A percentile compares a stretch with the other conserved stretches of the same genome.
phyloP scores from a whole-genome alignment of 2,888 invertebrate genomes.

The Cephus spinipes region DNA sequence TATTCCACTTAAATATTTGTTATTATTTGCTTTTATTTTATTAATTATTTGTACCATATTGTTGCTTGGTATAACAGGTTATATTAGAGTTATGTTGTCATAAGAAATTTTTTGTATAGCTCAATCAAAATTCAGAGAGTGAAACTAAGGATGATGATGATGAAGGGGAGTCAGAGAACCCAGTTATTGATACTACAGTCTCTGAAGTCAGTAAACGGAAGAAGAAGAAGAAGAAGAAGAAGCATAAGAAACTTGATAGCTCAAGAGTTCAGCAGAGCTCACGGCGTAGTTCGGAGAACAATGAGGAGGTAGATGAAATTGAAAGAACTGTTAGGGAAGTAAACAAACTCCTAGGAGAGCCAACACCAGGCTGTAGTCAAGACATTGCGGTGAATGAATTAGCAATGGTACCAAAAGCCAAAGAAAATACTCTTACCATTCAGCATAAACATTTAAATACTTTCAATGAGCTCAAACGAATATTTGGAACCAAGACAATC shows the following conservation, averaged over 20 bases:
- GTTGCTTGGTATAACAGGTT: background rate
- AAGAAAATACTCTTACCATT: slow-evolving; percentile 72
- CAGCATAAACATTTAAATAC: slow-evolving; percentile 81
- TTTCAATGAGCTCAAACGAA: slow-evolving; percentile 83
- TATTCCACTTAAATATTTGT: slow-evolving; percentile 2
- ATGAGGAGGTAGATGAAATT: slow-evolving; percentile 73
- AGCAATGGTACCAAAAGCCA: slow-evolving; percentile 38
- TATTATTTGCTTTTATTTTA: background rate
- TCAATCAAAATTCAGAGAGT: slow-evolving; percentile 78
- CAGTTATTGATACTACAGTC: slow-evolving; percentile 42
- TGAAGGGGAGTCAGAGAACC: slow-evolving; percentile 72
- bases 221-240: slow-evolving; percentile 77
- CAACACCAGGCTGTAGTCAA: slow-evolving; percentile 55
- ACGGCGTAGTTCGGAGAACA: slow-evolving; percentile 30
- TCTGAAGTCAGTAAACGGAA: slow-evolving; percentile 69
- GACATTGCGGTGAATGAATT: slow-evolving; percentile 36
- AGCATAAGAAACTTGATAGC: slow-evolving; percentile 68
- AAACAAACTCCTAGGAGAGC: slow-evolving; percentile 75
- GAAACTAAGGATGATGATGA: slow-evolving; percentile 79
- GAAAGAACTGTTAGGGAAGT: slow-evolving; percentile 77
- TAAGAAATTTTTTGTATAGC: slow-evolving; percentile 59
- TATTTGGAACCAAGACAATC: slow-evolving; percentile 84
- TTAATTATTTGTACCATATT: background rate
- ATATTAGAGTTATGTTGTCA: slow-evolving; percentile 6
- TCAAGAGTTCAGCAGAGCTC: slow-evolving; percentile 36